Base-by-base conservation (phyloP, 1,140 invertebrate species). In the Akabosia matsudoensis region DNA sequence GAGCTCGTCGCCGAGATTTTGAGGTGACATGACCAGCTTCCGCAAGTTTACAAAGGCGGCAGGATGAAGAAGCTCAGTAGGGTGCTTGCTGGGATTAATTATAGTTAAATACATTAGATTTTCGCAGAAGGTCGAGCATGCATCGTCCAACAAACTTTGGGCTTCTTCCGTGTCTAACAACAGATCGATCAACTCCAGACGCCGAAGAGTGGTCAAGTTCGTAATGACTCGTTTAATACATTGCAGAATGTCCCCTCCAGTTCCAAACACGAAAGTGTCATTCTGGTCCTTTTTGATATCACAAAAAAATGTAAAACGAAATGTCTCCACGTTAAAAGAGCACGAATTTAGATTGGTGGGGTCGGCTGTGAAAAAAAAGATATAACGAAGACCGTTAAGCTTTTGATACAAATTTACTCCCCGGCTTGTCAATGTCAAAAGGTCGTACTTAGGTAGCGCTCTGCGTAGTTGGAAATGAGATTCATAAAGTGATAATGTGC, bases 401-500 rank as follows among this genome's bases (percentile, higher is more conserved):
- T 51, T 51, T 10, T n/a, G n/a, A 51, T 51, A 51, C n/a, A 13
- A 51, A 51, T 51, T 51, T 51, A 13, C n/a, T 10, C 45, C 45
- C 10, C n/a, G n/a, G n/a, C n/a, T n/a, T 61, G 26, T 61, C 22
- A 61, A 14, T 52, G 16, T 30, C 2, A 61, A 16, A 30, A 82
- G 84, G 4, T 89, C 89, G 76, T 91, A 78, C 77, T 56, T 34
- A 79, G 51, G 22, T 80, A 74, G 10, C 78, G 70, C 81, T 92
- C 90, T 0, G 88, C 88, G 78, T 90, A 92, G 87, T 90, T 93
- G 1, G 90, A 91, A 54, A 92, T 83, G 86, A 93, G 89, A 37
- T 91, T 92, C 89, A 93, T 92, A 81, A 94, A 94, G 83, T 94
- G 92, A 81, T 91, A 94, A 1, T 94, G 85, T 83, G 94, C 94